Percentiles rank a stretch among this genome's conserved stretches.
These are phyloP conservation scores for Jacana jacana DNA, from an alignment of 2,113 vertebrate species.

Conservation along the genomic window DNA sequence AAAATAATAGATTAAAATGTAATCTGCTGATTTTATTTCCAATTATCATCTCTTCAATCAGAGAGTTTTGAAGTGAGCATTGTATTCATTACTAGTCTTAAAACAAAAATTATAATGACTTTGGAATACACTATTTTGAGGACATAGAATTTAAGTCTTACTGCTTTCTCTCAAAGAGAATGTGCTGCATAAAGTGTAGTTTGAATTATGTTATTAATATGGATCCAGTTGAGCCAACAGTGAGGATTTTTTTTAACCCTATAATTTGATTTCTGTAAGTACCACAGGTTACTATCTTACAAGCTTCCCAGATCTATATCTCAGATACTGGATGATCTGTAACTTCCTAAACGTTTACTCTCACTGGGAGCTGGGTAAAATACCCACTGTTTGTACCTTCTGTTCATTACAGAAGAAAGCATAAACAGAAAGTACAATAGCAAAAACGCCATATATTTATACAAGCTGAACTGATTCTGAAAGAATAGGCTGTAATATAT, in stretches of 20 bases:
- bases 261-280: not conserved
- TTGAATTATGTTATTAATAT: not conserved
- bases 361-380: not conserved
- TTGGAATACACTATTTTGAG: not conserved
- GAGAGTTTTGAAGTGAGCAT: not conserved
- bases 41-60: not conserved
- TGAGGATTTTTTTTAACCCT: not conserved
- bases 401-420: not conserved
- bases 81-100: not conserved
- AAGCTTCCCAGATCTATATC: not conserved
- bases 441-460: not conserved
- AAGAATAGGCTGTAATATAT: not conserved
- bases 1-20: slow-evolving; percentile 12
- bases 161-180: not conserved
- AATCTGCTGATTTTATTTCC: not conserved
- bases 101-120: not conserved
- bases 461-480: not conserved
- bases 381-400: not conserved
- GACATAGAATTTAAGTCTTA: not conserved
- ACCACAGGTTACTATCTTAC: not conserved
- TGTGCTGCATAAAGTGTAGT: not conserved
- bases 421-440: not conserved
- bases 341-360: not conserved
- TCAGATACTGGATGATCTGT: not conserved
- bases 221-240: not conserved